A percentile compares a stretch with the other conserved stretches of the same genome.
These are phyloP conservation scores for Mizuhopecten yessoensis DNA, from an alignment of 1,140 invertebrate genomes.

Conservation along the genomic window DNA sequence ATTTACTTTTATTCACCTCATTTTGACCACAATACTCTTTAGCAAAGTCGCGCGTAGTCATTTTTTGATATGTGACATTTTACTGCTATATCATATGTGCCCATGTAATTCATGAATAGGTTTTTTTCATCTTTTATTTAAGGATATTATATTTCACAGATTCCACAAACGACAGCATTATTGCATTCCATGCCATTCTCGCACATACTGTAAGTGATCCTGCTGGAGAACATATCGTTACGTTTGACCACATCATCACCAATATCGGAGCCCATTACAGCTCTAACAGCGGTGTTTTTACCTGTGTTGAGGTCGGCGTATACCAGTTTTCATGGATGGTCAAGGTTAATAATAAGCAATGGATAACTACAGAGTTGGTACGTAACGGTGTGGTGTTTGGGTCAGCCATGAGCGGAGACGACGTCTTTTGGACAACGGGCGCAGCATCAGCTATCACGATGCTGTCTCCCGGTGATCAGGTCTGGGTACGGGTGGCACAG, in stretches of 20 bases:
- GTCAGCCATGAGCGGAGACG: not conserved
- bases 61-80: too few species aligned
- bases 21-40: too few species aligned
- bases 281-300: not conserved
- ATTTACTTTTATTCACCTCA: too few species aligned
- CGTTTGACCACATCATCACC: not conserved
- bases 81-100: too few species aligned
- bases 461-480: not conserved
- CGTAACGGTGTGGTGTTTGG: not conserved
- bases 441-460: not conserved
- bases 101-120: too few species aligned
- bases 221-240: not conserved
- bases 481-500: too few species aligned
- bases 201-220: not conserved
- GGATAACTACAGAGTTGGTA: not conserved
- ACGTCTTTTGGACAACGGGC: not conserved
- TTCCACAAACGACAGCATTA: not conserved
- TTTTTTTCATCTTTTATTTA: too few species aligned
- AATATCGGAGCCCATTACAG: not conserved
- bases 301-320: not conserved
- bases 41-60: too few species aligned
- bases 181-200: not conserved
- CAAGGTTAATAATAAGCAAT: not conserved
- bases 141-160: not conserved
- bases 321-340: constrained; percentile 10